Evolutionary conservation across 1,140 invertebrate species (phyloP).

Genomic region (Calosoma granatense): DNA sequence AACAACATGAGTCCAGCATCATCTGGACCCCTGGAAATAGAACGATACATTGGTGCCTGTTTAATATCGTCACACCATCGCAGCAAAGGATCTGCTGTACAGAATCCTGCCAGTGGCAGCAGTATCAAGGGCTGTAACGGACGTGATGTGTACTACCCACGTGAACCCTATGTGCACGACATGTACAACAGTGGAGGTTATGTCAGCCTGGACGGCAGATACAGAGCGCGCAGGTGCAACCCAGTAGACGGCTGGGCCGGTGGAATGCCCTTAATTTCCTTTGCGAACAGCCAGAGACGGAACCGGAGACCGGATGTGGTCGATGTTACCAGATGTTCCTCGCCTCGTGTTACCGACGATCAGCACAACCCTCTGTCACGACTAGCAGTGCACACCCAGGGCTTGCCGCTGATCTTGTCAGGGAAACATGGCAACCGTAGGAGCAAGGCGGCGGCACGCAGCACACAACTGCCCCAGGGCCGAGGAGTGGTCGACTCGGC

Average conservation of each 20-base stretch:
- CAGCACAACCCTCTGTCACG: conserved; percentile 45
- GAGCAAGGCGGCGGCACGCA: conserved; percentile 27
- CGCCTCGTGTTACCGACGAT: conserved; percentile 25
- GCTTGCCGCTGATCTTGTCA: conserved; percentile 62
- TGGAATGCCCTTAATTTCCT: conserved; percentile 28
- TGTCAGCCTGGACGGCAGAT: conserved; percentile 29
- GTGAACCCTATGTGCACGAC: conserved; percentile 33
- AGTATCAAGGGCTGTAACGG: background rate
- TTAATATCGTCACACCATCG: conserved; percentile 46
- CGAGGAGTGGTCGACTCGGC: conserved; percentile 20
- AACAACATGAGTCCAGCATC: conserved; percentile 52
- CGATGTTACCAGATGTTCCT: conserved; percentile 19
- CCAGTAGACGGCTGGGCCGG: conserved; percentile 33
- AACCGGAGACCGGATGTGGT: conserved; percentile 16
- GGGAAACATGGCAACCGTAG: conserved; percentile 29
- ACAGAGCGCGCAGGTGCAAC: conserved; percentile 17
- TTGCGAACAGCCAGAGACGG: conserved; percentile 19
- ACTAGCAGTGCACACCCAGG: conserved; percentile 65
- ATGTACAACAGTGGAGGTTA: conserved; percentile 31
- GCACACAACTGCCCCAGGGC: conserved; percentile 16
- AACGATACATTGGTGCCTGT: conserved; percentile 55
- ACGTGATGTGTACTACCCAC: conserved; percentile 1
- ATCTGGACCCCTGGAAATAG: conserved; percentile 45
- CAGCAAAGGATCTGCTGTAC: conserved; percentile 17
- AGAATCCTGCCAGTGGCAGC: conserved; percentile 31